Conservation (phyloP, 2,797 vertebrate species). For the Falco berigora region DNA sequence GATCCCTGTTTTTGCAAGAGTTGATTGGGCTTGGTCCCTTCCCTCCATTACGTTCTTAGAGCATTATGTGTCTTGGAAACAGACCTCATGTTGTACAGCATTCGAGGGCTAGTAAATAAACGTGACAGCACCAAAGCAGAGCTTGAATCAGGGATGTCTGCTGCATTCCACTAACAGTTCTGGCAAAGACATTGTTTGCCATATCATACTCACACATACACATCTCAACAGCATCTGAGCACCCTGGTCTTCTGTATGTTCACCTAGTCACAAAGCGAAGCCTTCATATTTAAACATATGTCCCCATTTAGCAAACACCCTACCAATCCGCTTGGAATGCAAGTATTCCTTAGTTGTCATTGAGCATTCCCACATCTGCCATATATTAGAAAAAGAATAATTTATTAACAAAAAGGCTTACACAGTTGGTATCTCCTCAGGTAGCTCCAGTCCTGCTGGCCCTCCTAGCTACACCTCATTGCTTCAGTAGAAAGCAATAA, state of each 20-base stretch:
- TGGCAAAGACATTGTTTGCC: neutral
- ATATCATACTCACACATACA: neutral
- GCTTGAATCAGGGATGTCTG: neutral
- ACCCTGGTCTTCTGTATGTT: neutral
- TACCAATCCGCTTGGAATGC: neutral
- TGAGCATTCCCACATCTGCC: neutral
- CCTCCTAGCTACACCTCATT: neutral
- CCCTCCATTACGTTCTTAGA: neutral
- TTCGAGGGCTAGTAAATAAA: neutral
- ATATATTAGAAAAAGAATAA: neutral
- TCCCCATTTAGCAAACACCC: neutral
- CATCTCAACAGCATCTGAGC: neutral
- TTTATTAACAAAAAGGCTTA: neutral
- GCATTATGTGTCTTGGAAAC: neutral
- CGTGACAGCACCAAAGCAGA: neutral
- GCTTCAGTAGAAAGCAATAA: constrained; percentile 17
- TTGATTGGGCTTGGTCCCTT: neutral
- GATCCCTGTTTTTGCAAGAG: neutral
- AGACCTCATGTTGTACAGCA: neutral
- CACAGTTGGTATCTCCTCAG: neutral
- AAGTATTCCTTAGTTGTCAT: neutral
- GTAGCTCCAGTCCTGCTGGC: neutral
- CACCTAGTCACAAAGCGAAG: neutral
- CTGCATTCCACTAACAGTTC: neutral
- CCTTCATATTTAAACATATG: neutral